phyloP scores from a whole-genome alignment of 2,113 vertebrate species.

The Zosterops borbonicus region DNA sequence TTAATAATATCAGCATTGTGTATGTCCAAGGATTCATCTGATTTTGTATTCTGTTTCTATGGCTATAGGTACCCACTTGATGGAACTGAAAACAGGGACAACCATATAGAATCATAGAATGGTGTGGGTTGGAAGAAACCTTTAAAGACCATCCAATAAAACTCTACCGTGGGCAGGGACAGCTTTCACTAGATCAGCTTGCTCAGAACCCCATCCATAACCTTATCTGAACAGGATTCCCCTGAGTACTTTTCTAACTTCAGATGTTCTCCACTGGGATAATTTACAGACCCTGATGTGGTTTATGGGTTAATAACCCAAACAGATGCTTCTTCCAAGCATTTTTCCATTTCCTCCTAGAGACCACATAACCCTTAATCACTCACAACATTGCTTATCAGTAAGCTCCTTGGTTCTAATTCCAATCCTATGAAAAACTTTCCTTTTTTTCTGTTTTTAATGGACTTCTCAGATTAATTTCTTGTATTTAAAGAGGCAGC shows the following conservation, averaged over 20 bases:
- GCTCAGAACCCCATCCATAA: neutral
- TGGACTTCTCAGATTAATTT: neutral
- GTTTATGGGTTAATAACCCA: neutral
- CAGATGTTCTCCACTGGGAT: neutral
- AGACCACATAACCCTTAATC: neutral
- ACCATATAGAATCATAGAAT: neutral
- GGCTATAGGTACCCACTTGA: neutral
- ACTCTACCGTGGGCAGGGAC: neutral
- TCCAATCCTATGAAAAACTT: neutral
- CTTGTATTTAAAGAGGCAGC: neutral
- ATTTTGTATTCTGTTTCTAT: neutral
- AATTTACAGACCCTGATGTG: neutral
- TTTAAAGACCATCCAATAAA: neutral
- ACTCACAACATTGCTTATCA: neutral
- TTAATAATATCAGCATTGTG: neutral
- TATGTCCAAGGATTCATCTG: neutral
- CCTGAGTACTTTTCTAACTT: neutral
- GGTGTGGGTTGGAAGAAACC: neutral
- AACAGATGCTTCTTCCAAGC: neutral
- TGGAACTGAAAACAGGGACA: neutral
- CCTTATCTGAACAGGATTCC: neutral
- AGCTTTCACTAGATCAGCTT: neutral
- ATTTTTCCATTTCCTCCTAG: neutral
- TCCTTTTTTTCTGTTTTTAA: neutral
- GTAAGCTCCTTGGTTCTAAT: neutral